Evolutionary conservation across 92 coral and sea anemone genomes (phyloP).

Genomic region (Porites rus): DNA sequence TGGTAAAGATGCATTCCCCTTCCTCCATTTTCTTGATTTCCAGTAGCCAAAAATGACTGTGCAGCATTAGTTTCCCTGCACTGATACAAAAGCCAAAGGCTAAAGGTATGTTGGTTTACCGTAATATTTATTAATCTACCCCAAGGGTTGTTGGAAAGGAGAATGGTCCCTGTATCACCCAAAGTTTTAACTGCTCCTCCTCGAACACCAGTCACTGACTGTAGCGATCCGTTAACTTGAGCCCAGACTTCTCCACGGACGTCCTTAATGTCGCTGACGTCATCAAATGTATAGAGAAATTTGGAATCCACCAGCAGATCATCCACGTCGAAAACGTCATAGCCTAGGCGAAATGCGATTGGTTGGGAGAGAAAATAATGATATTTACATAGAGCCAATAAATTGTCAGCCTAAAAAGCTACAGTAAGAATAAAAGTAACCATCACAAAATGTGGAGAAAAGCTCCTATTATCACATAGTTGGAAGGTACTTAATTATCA

Average conservation of each 20-base stretch:
- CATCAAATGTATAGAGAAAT: slow-evolving; percentile 7
- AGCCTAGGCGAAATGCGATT: not conserved
- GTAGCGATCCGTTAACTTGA: not conserved
- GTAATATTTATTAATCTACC: not conserved
- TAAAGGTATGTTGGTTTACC: not conserved
- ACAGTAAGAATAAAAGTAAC: too few relatives aligned
- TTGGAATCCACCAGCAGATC: not conserved
- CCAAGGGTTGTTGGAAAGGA: not conserved
- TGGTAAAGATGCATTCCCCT: slow-evolving; percentile 5
- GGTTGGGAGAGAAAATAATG: too few relatives aligned
- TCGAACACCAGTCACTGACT: not conserved
- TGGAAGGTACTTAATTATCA: too few relatives aligned
- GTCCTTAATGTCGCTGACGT: slow-evolving; percentile 8
- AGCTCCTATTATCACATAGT: too few relatives aligned
- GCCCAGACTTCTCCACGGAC: not conserved
- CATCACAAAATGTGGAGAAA: too few relatives aligned
- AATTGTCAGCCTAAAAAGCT: too few relatives aligned
- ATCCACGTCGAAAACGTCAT: not conserved
- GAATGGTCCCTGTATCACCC: not conserved
- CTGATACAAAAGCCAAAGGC: slow-evolving; percentile 9
- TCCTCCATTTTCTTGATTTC: not conserved
- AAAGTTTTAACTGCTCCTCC: not conserved
- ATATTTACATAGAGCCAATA: too few relatives aligned
- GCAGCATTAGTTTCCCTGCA: not conserved
- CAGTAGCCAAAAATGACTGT: slow-evolving; percentile 2